Percentiles rank a stretch among this genome's conserved stretches.
Evolutionary conservation across 2,888 invertebrate species (phyloP).

Genomic region (Apodemia duryi): DNA sequence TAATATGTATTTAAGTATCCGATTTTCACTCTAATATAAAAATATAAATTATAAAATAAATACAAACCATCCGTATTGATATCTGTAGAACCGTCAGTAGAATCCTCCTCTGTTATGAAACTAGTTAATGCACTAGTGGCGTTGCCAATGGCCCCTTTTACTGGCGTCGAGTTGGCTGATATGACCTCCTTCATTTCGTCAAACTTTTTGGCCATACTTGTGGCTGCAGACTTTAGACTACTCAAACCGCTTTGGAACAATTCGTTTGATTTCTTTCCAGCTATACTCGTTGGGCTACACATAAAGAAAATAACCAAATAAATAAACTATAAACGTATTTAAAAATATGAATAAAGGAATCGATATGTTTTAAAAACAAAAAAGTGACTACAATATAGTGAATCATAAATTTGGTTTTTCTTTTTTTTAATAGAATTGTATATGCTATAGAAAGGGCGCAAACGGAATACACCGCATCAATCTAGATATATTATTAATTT

Average conservation of each 20-base stretch:
- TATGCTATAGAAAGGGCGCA: too few species aligned
- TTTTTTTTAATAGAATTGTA: too few species aligned
- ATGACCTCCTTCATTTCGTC: slow-evolving; percentile 95
- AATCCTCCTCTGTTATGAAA: slow-evolving; percentile 61
- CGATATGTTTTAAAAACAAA: too few species aligned
- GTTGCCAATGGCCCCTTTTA: slow-evolving; percentile 81
- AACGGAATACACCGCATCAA: too few species aligned
- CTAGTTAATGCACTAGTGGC: slow-evolving; percentile 64
- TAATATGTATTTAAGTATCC: too few species aligned
- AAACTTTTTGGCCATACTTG: slow-evolving; percentile 91
- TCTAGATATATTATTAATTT: too few species aligned
- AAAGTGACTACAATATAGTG: too few species aligned
- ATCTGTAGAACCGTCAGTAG: slow-evolving; percentile 67
- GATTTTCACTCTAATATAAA: neutral
- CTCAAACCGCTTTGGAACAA: slow-evolving; percentile 91
- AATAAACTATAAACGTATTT: neutral
- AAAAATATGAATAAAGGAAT: too few species aligned
- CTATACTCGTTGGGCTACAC: slow-evolving; percentile 87
- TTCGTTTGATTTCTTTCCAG: slow-evolving; percentile 93
- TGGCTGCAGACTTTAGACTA: slow-evolving; percentile 92
- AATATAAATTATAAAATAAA: slow-evolving; percentile 2
- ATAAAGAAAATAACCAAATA: neutral
- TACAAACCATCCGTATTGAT: slow-evolving; percentile 71
- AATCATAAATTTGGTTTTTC: too few species aligned
- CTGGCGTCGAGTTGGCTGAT: slow-evolving; percentile 92